Percentiles rank a stretch among this genome's conserved stretches.
phyloP scores from a whole-genome alignment of 2,888 invertebrate genomes.

The Spicauda simplicius region DNA sequence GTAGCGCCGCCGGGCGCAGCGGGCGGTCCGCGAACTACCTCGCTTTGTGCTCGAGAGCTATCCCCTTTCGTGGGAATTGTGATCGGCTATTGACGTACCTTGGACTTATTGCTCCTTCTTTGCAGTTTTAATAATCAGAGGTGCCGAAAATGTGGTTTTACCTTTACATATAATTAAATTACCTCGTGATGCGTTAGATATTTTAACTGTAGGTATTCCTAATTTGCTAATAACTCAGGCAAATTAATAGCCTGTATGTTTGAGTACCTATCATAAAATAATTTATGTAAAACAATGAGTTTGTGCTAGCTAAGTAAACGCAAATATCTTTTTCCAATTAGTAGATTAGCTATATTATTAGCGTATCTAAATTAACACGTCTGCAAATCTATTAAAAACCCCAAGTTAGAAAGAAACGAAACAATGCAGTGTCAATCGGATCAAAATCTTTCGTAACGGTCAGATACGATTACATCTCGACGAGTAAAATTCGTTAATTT shows the following conservation, averaged over 20 bases:
- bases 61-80: conserved; percentile 62
- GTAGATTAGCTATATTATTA: background rate
- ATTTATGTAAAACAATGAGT: no score
- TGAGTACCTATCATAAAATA: no score
- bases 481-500: conserved; percentile 55
- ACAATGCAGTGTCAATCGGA: conserved; percentile 17
- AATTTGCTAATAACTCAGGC: no score
- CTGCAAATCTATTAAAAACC: conserved; percentile 7
- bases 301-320: no score
- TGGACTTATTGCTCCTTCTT: conserved; percentile 10
- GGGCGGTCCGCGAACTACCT: conserved; percentile 62
- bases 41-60: conserved; percentile 63
- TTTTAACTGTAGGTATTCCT: no score
- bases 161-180: background rate
- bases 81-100: conserved; percentile 64
- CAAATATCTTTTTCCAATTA: background rate
- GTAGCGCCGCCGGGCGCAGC: conserved; percentile 60
- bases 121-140: conserved; percentile 7
- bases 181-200: no score
- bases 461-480: conserved; percentile 54
- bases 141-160: background rate
- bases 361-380: conserved; percentile 6
- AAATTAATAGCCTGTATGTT: no score
- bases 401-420: conserved; percentile 2
- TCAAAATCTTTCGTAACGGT: conserved; percentile 52